Evolutionary conservation across 2,797 vertebrate species (phyloP), one percentile per base, ranked within the genome.

Genomic region (Microchirus variegatus): DNA sequence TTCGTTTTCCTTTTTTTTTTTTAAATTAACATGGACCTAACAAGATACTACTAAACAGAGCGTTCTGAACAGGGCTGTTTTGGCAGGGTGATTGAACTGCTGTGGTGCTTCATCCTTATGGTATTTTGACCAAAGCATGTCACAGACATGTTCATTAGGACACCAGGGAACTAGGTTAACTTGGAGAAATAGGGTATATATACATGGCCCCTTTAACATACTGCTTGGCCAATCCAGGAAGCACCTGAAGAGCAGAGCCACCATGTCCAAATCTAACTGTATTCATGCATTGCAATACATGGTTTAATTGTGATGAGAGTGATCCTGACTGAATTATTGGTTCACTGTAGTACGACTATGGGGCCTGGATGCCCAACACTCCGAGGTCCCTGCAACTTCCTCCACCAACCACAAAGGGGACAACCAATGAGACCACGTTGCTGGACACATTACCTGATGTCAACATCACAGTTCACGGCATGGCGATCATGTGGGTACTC

Each of bases 301-400:
- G 2, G 5, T 14, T 42, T 14, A 15, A 6, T 15, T 42, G 12
- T 42, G 5, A 42, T 6, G 13, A 42, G 12, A 6, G 5, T 13
- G 5, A 3, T 14, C 12, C 13, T 14, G 40, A 31, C 31, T 31
- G 31, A 31, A 31, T 31, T 31, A 12, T 84, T 47, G 5, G 16
- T 80, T 42, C 7, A 5, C 67, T 62, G 3, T 58, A 91, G 85
- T 88, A 5, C 58, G 85, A 89, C 63, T 83, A 73, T 3, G 81
- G 53, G 17, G 63, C 64, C 57, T 89, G 80, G 82, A 87, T 89
- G 82, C 84, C 85, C 63, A 90, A 90, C 81, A 47, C 35, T 15
- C 87, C 86, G n/a, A 5, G 45, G 12, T 2, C 83, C 2, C 52
- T 90, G 31, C 81, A 85, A 54, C 64, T 0, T 1, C 82, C 85